phyloP scores from a whole-genome alignment of 1,140 invertebrate species.

The Aphaenogaster floridana region DNA sequence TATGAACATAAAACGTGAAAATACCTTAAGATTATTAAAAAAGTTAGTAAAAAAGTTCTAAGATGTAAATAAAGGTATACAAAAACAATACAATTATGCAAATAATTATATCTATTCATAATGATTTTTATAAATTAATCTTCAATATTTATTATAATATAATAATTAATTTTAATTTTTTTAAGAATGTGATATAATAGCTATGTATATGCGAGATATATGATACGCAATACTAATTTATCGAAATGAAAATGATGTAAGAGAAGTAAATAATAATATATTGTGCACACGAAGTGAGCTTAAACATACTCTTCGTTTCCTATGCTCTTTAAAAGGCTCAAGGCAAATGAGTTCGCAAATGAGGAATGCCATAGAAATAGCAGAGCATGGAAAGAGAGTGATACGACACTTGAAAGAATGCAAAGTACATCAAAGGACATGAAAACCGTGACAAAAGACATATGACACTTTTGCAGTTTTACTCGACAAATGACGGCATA shows the following conservation, averaged over 20 bases:
- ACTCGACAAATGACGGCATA: neutral
- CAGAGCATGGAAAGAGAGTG: neutral
- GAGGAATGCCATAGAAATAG: slow-evolving; percentile 4
- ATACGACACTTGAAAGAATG: slow-evolving; percentile 3
- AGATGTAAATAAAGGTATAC: neutral
- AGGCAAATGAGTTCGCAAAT: neutral
- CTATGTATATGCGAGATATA: neutral
- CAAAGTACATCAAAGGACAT: slow-evolving; percentile 6
- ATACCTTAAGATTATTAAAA: neutral
- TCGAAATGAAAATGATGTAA: neutral
- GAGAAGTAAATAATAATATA: neutral
- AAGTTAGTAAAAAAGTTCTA: neutral
- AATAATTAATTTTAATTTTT: neutral
- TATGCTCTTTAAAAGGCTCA: neutral
- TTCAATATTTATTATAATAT: neutral
- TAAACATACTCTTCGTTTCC: neutral
- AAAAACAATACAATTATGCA: neutral
- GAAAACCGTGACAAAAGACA: neutral
- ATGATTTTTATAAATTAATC: neutral
- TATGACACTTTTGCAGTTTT: slow-evolving; percentile 19
- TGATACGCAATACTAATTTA: neutral
- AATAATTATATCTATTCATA: slow-evolving; percentile 9
- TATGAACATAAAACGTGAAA: neutral
- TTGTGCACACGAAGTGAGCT: neutral
- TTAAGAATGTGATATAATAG: neutral